A percentile compares a stretch with the other conserved stretches of the same genome.
Conservation (phyloP, 2,797 vertebrate species). For the Coluber constrictor region DNA sequence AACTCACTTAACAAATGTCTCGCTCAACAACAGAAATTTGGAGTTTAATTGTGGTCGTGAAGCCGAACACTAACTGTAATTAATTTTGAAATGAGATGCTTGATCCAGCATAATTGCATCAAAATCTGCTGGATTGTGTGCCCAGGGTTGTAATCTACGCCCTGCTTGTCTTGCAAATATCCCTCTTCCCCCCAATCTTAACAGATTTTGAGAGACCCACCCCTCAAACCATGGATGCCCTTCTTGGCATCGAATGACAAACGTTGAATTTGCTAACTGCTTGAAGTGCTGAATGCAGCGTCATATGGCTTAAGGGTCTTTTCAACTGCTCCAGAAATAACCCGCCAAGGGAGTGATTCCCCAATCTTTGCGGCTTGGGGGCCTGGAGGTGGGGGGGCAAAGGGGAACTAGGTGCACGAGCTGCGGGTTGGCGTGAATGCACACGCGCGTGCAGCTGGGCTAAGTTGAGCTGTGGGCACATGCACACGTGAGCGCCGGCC, state of each 20-base stretch:
- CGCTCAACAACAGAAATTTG: too few species aligned
- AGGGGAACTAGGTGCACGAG: too few species aligned
- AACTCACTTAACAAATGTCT: too few species aligned
- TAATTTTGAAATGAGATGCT: neutral
- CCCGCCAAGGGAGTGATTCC: neutral
- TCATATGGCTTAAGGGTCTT: neutral
- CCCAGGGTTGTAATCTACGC: neutral
- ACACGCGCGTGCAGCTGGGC: too few species aligned
- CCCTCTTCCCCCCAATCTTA: neutral
- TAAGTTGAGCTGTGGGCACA: neutral
- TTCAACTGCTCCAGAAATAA: neutral
- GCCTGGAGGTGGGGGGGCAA: too few species aligned
- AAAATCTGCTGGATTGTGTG: neutral
- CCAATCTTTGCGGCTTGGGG: too few species aligned
- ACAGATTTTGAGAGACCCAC: neutral
- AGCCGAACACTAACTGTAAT: neutral
- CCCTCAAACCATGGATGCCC: neutral
- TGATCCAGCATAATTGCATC: neutral
- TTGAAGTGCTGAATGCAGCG: neutral
- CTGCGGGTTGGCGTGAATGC: too few species aligned
- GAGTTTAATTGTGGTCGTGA: neutral
- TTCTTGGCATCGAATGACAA: neutral
- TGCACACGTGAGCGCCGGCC: rapidly evolving
- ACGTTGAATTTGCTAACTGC: neutral
- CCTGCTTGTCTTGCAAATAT: neutral